phyloP scores from a whole-genome alignment of 1,140 invertebrate genomes.

The Apis florea region DNA sequence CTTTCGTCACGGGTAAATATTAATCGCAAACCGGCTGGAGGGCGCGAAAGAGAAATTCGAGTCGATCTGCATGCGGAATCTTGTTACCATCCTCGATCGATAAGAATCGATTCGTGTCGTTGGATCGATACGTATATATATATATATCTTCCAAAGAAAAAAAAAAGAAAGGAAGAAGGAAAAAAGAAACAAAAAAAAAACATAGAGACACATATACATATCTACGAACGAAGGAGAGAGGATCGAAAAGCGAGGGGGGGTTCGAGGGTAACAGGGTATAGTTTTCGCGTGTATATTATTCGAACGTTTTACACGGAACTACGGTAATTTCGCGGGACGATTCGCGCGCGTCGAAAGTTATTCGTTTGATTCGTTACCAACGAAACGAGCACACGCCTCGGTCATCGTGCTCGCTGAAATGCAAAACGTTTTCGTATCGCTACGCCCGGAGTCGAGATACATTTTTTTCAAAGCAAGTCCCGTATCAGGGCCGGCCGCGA shows the following conservation, averaged over 20 bases:
- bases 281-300: constrained; percentile 22
- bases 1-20: constrained; percentile 12
- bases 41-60: constrained; percentile 35
- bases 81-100: constrained; percentile 3
- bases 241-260: neutral
- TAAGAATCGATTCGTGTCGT: neutral
- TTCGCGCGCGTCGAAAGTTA: constrained; percentile 68
- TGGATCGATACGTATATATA: neutral
- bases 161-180: neutral
- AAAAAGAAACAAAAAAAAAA: neutral
- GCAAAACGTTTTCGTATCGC: constrained; percentile 71
- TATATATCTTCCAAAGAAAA: neutral
- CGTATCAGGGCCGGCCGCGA: constrained; percentile 47
- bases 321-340: constrained; percentile 64
- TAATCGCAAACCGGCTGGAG: neutral
- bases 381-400: constrained; percentile 59
- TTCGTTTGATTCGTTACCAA: constrained; percentile 69
- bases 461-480: constrained; percentile 73
- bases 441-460: constrained; percentile 68
- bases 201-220: neutral
- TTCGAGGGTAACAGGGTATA: neutral
- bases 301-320: constrained; percentile 54
- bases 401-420: constrained; percentile 69
- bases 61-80: constrained; percentile 33
- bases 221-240: neutral